Percentiles rank a stretch among this genome's conserved stretches.
These are phyloP conservation scores for Chloroclystis v-ata DNA, from an alignment of 2,888 invertebrate genomes.

Conservation along the genomic window DNA sequence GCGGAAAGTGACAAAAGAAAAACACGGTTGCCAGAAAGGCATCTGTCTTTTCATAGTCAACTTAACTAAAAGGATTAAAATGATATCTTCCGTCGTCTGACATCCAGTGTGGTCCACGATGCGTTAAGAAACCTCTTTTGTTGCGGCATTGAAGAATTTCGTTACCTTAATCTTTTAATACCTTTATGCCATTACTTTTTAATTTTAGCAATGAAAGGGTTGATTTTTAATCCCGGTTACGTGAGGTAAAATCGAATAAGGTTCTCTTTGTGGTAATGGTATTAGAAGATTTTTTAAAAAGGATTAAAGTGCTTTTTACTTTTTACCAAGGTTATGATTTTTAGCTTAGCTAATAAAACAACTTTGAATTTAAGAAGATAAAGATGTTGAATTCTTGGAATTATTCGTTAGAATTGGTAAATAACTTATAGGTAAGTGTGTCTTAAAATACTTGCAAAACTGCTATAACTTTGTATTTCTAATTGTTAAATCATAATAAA, in stretches of 20 bases:
- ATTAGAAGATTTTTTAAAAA: not conserved
- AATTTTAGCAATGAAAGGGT: constrained; percentile 74
- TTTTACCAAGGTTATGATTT: not conserved
- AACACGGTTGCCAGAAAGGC: constrained; percentile 61
- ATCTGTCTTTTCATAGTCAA: constrained; percentile 76
- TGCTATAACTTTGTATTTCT: no score
- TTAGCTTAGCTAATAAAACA: not conserved
- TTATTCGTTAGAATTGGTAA: no score
- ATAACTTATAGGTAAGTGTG: no score
- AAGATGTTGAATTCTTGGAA: no score
- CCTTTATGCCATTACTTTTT: constrained; percentile 75
- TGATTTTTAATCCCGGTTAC: constrained; percentile 67
- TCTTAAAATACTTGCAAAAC: no score
- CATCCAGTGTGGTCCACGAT: constrained; percentile 73
- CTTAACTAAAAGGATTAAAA: constrained; percentile 79
- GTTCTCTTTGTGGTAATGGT: constrained; percentile 40
- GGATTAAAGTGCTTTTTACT: not conserved
- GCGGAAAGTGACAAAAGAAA: constrained; percentile 64
- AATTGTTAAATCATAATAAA: no score
- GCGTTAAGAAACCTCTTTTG: constrained; percentile 72
- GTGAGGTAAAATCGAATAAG: constrained; percentile 53
- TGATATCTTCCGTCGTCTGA: constrained; percentile 75
- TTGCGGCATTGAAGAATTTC: constrained; percentile 57
- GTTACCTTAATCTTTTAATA: constrained; percentile 76
- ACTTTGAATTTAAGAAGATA: no score